Percentiles rank a stretch among this genome's conserved stretches.
phyloP scores from a whole-genome alignment of 2,888 invertebrate species.

The Cephus pygmeus region DNA sequence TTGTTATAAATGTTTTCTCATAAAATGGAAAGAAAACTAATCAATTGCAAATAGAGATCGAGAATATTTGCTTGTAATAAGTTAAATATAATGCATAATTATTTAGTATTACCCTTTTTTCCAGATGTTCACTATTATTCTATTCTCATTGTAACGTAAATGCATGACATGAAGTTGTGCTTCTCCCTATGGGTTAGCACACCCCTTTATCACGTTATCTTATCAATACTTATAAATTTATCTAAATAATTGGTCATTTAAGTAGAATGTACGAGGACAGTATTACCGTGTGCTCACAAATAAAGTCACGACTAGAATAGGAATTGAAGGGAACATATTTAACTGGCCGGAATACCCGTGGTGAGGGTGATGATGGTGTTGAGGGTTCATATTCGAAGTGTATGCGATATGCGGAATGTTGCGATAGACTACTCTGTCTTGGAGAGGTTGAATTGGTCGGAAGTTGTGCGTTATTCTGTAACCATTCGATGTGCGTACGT shows the following conservation, averaged over 20 bases:
- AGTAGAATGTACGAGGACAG: background rate
- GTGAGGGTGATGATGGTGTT: conserved; percentile 1
- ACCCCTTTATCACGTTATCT: background rate
- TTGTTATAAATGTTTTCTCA: background rate
- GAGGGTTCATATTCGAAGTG: conserved; percentile 38
- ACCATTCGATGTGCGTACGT: conserved; percentile 74
- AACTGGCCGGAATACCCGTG: conserved; percentile 30
- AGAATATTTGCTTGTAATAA: background rate
- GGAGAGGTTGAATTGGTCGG: conserved; percentile 83
- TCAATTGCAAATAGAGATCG: background rate
- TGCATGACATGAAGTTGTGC: background rate
- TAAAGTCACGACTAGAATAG: background rate
- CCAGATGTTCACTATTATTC: background rate
- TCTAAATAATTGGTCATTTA: background rate
- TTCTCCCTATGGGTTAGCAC: background rate
- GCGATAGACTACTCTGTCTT: conserved; percentile 75
- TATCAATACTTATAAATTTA: background rate
- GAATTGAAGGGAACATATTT: conserved; percentile 8
- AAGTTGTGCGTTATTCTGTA: conserved; percentile 80
- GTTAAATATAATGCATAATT: background rate
- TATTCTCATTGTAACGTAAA: background rate
- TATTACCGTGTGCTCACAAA: background rate
- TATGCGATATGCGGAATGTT: conserved; percentile 67
- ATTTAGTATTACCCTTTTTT: background rate
- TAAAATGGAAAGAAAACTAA: background rate